Conservation (phyloP, 2,113 vertebrate species). For the Amazona vittata region DNA sequence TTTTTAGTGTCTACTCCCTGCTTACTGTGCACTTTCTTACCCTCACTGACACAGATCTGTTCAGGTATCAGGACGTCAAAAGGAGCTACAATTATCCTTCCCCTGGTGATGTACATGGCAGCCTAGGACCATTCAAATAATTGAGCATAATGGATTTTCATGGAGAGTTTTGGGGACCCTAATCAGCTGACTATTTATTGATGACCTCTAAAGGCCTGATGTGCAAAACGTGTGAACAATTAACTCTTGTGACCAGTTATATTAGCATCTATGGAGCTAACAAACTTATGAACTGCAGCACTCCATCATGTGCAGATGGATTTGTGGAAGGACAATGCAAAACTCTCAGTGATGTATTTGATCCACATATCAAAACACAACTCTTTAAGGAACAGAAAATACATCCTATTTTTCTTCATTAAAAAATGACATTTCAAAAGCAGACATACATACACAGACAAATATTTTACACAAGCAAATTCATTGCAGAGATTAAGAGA, state of each 20-base stretch:
- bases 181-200: background rate
- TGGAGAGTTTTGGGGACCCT: background rate
- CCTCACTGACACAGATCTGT: background rate
- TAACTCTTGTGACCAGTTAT: background rate
- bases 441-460: background rate
- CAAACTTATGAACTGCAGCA: background rate
- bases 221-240: background rate
- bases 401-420: background rate
- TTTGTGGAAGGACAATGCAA: background rate
- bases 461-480: background rate
- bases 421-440: background rate
- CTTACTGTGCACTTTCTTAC: background rate
- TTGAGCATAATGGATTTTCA: background rate
- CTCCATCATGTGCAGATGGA: background rate
- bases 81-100: background rate
- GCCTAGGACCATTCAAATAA: background rate
- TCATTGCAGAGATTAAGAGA: background rate
- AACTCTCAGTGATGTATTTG: background rate
- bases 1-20: background rate
- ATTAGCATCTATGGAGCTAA: background rate
- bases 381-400: background rate
- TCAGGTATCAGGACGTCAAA: background rate
- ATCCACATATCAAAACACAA: background rate
- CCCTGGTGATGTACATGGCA: accelerated
- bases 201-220: background rate